Percentiles rank a stretch among this genome's conserved stretches.
These are phyloP conservation scores for Bombyx mori DNA, from an alignment of 1,140 invertebrate species.

Conservation along the genomic window ASM3026992v2 NC_085111.1:5660001-5660500, in stretches of 20 bases:
- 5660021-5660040: no score
- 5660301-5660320: background rate
- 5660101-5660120: background rate
- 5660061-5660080: no score
- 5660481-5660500: no score
- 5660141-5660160: conserved; percentile 77
- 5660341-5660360: conserved; percentile 4
- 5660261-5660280: conserved; percentile 80
- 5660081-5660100: background rate
- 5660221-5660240: conserved; percentile 80
- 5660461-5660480: no score
- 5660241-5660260: conserved; percentile 78
- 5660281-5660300: conserved; percentile 3
- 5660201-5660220: conserved; percentile 62
- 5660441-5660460: no score
- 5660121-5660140: conserved; percentile 66
- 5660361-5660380: background rate
- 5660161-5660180: conserved; percentile 74
- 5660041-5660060: no score
- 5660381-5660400: no score
- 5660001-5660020: no score
- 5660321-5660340: conserved; percentile 1
- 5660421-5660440: no score
- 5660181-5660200: conserved; percentile 71
- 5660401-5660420: background rate